These are phyloP conservation scores for Erynnis tages DNA, from an alignment of 2,888 invertebrate species.

Conservation along the genomic window DNA sequence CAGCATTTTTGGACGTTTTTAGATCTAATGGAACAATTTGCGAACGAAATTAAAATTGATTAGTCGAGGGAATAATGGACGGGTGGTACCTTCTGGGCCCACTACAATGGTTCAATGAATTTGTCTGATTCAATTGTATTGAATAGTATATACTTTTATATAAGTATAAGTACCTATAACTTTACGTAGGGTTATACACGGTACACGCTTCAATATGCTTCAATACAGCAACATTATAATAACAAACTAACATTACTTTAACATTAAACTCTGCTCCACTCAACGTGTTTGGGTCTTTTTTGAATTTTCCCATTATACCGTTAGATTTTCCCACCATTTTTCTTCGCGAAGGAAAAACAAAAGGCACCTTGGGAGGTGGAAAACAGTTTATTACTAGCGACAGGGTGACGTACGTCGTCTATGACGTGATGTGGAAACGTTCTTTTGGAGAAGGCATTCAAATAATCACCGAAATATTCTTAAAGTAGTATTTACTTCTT, in stretches of 20 bases:
- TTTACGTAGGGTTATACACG: too few relatives aligned
- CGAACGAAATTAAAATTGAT: constrained; percentile 4
- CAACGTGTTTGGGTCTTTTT: not conserved
- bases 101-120: too few relatives aligned
- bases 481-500: too few relatives aligned
- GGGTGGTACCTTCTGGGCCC: too few relatives aligned
- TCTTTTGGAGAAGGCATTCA: constrained; percentile 6
- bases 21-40: constrained; percentile 4
- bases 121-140: too few relatives aligned
- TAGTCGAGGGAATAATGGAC: not conserved
- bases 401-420: constrained; percentile 17
- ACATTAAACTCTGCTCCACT: not conserved
- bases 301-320: not conserved
- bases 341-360: constrained; percentile 3
- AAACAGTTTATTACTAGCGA: constrained; percentile 31
- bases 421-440: not conserved
- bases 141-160: too few relatives aligned
- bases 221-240: too few relatives aligned
- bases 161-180: too few relatives aligned
- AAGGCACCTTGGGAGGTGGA: constrained; percentile 8
- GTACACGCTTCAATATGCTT: too few relatives aligned
- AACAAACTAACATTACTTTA: too few relatives aligned
- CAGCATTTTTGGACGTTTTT: not conserved
- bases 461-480: not conserved
- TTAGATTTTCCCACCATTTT: constrained; percentile 3